A percentile compares a stretch with the other conserved stretches of the same genome.
phyloP scores from a whole-genome alignment of 1,140 invertebrate species.

The Lithobius niger region DNA sequence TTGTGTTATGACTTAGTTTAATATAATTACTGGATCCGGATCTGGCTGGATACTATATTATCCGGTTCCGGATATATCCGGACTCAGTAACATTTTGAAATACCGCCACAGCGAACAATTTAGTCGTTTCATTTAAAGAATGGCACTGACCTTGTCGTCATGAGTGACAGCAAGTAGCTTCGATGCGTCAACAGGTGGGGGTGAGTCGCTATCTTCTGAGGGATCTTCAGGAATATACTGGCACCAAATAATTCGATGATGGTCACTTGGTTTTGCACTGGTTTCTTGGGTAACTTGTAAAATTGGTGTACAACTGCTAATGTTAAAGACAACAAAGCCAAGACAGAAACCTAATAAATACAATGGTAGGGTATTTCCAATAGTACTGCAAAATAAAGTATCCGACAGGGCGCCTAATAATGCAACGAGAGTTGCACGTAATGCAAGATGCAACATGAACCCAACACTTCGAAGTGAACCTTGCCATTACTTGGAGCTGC shows the following conservation, averaged over 20 bases:
- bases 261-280: conserved; percentile 24
- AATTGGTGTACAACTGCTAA: conserved; percentile 15
- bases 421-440: too few species aligned
- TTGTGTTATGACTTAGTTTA: too few species aligned
- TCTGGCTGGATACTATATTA: too few species aligned
- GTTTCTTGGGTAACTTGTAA: conserved; percentile 40
- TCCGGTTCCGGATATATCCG: too few species aligned
- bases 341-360: background rate
- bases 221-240: conserved; percentile 62
- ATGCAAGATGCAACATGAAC: too few species aligned
- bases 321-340: conserved; percentile 5
- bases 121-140: conserved; percentile 46
- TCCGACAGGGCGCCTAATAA: too few species aligned
- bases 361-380: too few species aligned
- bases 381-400: too few species aligned
- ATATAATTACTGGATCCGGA: too few species aligned
- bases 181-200: conserved; percentile 47
- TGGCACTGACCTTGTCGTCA: conserved; percentile 47
- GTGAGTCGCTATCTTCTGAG: conserved; percentile 31
- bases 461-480: too few species aligned
- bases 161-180: conserved; percentile 66
- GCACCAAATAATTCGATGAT: conserved; percentile 72
- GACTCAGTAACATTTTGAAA: too few species aligned
- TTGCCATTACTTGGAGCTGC: too few species aligned
- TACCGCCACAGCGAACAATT: conserved; percentile 39